Evolutionary conservation across 2,888 invertebrate genomes (phyloP).

Genomic region (Dysmachus trigonus): DNA sequence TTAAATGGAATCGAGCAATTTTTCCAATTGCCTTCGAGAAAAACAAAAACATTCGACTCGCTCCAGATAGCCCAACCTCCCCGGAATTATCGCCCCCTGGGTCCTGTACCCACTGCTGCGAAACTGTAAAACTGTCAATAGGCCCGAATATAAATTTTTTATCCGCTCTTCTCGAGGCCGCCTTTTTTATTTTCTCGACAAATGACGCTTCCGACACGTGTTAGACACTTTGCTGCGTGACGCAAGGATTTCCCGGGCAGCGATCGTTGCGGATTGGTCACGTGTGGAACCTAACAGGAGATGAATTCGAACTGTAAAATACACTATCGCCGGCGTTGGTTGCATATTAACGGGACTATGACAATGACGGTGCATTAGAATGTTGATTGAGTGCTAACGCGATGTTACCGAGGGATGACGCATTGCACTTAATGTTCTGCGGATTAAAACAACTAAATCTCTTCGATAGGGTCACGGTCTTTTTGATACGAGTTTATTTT

Average conservation of each 20-base stretch:
- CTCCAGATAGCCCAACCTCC: neutral
- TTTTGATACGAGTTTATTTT: neutral
- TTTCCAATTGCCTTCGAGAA: neutral
- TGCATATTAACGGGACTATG: neutral
- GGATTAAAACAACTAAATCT: neutral
- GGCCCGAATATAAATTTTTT: slow-evolving; percentile 37
- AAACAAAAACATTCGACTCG: slow-evolving; percentile 14
- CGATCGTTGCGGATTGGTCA: neutral
- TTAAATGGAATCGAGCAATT: slow-evolving; percentile 43
- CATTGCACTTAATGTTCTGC: neutral
- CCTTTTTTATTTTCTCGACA: slow-evolving; percentile 30
- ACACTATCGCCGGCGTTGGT: neutral
- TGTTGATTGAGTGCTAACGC: neutral
- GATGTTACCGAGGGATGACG: neutral
- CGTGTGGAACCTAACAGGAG: slow-evolving; percentile 12
- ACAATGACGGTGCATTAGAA: neutral
- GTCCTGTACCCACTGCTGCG: slow-evolving; percentile 41
- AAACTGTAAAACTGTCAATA: slow-evolving; percentile 49
- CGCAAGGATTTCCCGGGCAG: slow-evolving; percentile 5
- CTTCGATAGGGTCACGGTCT: neutral
- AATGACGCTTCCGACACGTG: slow-evolving; percentile 44
- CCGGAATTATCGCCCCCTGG: slow-evolving; percentile 37
- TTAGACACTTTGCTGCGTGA: slow-evolving; percentile 23
- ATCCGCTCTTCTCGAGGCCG: neutral
- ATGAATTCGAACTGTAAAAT: slow-evolving; percentile 16